A percentile compares a stretch with the other conserved stretches of the same genome.
phyloP scores from a whole-genome alignment of 2,888 invertebrate species.

The Brachycybe producta region DNA sequence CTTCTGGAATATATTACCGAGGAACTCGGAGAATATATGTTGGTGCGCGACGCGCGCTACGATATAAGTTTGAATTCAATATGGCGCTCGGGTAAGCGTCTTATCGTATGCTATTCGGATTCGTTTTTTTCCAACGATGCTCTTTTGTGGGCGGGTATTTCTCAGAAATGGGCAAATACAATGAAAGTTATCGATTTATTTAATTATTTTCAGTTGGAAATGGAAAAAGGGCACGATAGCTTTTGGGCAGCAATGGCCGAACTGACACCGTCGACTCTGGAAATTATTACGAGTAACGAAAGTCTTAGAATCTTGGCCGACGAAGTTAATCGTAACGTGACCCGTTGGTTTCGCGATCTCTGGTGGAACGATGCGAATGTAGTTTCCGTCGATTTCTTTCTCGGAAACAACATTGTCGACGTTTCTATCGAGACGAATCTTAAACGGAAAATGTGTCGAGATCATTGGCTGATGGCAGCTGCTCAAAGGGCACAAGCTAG shows the following conservation, averaged over 20 bases:
- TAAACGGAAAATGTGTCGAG: conserved; percentile 15
- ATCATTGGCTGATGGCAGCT: not conserved
- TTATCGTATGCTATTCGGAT: conserved; percentile 22
- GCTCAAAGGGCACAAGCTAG: conserved; percentile 1
- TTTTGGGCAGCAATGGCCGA: conserved; percentile 58
- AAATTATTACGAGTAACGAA: conserved; percentile 39
- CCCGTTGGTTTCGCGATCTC: conserved; percentile 45
- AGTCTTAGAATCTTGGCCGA: conserved; percentile 52
- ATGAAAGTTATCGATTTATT: conserved; percentile 28
- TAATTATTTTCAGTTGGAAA: conserved; percentile 7
- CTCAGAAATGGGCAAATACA: conserved; percentile 24
- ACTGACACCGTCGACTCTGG: conserved; percentile 51
- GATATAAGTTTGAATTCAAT: conserved; percentile 21
- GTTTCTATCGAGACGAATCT: conserved; percentile 38
- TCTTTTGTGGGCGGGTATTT: conserved; percentile 17
- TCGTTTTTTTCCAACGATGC: conserved; percentile 4
- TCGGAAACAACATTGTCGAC: conserved; percentile 40
- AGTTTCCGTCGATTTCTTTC: conserved; percentile 41
- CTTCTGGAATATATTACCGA: conserved; percentile 33
- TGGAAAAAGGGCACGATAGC: conserved; percentile 14
- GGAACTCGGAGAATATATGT: conserved; percentile 32
- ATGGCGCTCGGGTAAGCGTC: conserved; percentile 19
- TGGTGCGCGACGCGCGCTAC: conserved; percentile 25
- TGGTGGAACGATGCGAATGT: conserved; percentile 41
- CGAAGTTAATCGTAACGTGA: conserved; percentile 53